Percentiles rank a stretch among this genome's conserved stretches.
phyloP scores from a whole-genome alignment of 2,888 invertebrate species.

The Branchellion lobata region DNA sequence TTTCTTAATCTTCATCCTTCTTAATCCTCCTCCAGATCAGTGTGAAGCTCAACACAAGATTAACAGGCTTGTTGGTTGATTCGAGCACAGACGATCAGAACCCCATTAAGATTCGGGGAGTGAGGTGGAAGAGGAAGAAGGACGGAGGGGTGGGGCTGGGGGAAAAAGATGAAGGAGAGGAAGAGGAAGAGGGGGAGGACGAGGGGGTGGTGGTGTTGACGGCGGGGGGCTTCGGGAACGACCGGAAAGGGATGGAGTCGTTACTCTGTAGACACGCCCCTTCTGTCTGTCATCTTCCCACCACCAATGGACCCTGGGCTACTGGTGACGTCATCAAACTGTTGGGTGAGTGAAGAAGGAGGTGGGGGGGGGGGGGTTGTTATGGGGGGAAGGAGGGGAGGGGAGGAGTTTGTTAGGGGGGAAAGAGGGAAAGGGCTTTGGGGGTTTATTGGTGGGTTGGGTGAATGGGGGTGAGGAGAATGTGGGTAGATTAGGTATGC shows the following conservation, averaged over 20 bases:
- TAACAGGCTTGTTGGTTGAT: too few species aligned
- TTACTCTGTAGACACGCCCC: constrained; percentile 50
- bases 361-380: not conserved
- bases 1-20: too few species aligned
- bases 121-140: not conserved
- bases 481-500: too few species aligned
- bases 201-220: constrained; percentile 49
- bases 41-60: too few species aligned
- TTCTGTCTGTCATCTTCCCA: constrained; percentile 46
- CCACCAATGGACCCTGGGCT: constrained; percentile 52
- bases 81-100: too few species aligned
- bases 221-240: constrained; percentile 52
- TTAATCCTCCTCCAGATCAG: too few species aligned
- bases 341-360: not conserved
- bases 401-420: too few species aligned
- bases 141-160: not conserved
- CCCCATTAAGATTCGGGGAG: too few species aligned
- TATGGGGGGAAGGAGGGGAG: not conserved
- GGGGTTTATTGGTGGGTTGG: too few species aligned
- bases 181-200: constrained; percentile 13
- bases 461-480: not conserved
- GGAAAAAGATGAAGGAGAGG: constrained; percentile 25
- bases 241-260: constrained; percentile 40
- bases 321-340: constrained; percentile 52
- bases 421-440: too few species aligned